Conservation (phyloP, 2,888 invertebrate genomes). For the Thymelicus lineola region DNA sequence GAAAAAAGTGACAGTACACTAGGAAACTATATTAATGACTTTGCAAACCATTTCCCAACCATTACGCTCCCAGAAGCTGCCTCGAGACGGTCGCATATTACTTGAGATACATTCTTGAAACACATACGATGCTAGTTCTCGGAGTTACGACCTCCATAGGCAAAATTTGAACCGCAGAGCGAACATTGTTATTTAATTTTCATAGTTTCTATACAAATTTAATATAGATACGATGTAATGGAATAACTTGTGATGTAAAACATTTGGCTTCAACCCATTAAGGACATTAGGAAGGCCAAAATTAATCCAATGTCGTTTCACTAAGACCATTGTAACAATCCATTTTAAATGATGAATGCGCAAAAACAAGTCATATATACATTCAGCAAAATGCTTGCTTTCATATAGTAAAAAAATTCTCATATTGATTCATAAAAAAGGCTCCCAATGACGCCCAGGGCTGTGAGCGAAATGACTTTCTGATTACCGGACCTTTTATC, state of each 20-base stretch:
- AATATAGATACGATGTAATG: neutral
- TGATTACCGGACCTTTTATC: conserved; percentile 37
- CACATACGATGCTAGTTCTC: conserved; percentile 30
- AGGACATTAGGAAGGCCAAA: no score
- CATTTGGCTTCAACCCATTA: no score
- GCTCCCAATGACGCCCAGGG: conserved; percentile 23
- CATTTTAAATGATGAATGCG: no score
- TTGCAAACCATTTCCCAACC: conserved; percentile 26
- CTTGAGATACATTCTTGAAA: conserved; percentile 36
- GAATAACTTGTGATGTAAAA: no score
- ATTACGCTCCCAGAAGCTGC: conserved; percentile 21
- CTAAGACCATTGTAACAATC: no score
- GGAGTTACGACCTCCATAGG: conserved; percentile 21
- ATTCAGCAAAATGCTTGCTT: neutral
- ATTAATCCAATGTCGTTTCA: no score
- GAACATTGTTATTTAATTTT: conserved; percentile 23
- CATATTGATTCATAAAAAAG: conserved; percentile 28
- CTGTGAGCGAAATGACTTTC: conserved; percentile 27
- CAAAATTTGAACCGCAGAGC: conserved; percentile 25
- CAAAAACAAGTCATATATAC: neutral
- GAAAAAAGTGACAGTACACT: neutral
- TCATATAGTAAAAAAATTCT: conserved; percentile 1
- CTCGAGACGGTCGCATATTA: conserved; percentile 28
- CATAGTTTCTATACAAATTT: conserved; percentile 18
- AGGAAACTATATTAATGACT: conserved; percentile 24